Percentiles rank a stretch among this genome's conserved stretches.
Evolutionary conservation across 2,113 vertebrate genomes (phyloP).

Genomic region (Archocentrus centrarchus): DNA sequence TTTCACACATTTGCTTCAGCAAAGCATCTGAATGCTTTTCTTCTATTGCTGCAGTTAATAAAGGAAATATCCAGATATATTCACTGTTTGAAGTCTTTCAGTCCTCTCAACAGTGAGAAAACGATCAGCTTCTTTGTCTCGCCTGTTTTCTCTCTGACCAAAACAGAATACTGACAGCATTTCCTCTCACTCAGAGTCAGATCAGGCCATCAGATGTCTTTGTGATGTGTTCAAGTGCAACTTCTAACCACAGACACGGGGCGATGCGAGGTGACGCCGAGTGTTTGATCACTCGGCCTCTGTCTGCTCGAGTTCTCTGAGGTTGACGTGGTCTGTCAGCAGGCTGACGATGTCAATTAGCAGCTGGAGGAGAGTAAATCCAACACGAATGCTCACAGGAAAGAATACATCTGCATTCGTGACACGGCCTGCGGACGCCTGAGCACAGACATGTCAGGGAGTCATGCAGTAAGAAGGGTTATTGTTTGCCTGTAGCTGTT

Average conservation of each 20-base stretch:
- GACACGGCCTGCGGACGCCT: no score
- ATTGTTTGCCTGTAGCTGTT: no score
- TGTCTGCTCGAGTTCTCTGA: conserved; percentile 11
- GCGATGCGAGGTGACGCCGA: not conserved
- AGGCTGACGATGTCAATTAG: not conserved
- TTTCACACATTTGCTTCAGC: not conserved
- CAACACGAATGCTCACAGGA: not conserved
- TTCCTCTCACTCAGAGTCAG: not conserved
- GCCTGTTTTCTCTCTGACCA: not conserved
- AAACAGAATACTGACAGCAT: not conserved
- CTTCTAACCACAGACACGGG: not conserved
- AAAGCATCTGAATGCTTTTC: not conserved
- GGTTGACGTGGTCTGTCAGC: not conserved
- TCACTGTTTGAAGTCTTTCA: not conserved
- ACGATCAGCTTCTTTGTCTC: not conserved
- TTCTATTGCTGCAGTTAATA: not conserved
- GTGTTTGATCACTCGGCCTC: conserved; percentile 31
- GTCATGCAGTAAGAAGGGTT: no score
- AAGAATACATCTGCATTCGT: not conserved
- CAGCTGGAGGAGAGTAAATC: not conserved
- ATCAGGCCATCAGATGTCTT: not conserved
- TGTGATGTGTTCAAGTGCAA: not conserved
- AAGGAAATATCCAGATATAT: no score
- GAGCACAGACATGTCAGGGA: no score
- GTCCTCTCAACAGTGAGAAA: not conserved